Evolutionary conservation across 2,797 vertebrate species (phyloP).

Genomic region (Brachymystax lenok): DNA sequence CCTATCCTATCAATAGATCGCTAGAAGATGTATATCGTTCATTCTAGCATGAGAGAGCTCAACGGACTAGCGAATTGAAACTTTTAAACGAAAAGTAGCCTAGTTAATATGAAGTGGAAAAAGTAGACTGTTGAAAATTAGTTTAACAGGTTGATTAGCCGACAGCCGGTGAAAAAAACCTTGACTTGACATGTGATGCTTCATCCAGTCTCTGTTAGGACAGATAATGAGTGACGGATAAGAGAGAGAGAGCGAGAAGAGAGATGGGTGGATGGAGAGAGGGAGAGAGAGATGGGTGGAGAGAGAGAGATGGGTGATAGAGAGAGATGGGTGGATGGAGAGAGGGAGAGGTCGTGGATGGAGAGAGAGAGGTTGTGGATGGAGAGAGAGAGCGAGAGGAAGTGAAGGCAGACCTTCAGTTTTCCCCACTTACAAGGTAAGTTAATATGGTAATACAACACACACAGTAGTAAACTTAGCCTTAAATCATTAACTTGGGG

Average conservation of each 20-base stretch:
- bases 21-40: too few relatives aligned
- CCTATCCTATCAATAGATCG: too few relatives aligned
- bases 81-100: too few relatives aligned
- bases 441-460: slow-evolving; percentile 69
- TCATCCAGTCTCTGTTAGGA: slow-evolving; percentile 3
- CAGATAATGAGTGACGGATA: background rate
- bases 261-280: background rate
- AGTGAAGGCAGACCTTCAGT: slow-evolving; percentile 27
- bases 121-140: too few relatives aligned
- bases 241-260: background rate
- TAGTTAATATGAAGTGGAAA: too few relatives aligned
- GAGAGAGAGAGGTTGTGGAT: too few relatives aligned
- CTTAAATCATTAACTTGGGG: slow-evolving; percentile 82
- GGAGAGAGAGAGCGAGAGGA: background rate
- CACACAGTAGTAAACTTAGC: slow-evolving; percentile 70
- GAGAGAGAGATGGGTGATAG: background rate
- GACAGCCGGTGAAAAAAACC: background rate
- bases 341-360: background rate
- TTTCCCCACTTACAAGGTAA: background rate
- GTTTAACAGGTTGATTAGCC: too few relatives aligned
- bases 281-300: background rate
- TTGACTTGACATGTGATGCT: slow-evolving; percentile 11
- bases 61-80: too few relatives aligned
- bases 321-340: background rate
- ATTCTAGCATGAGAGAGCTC: too few relatives aligned